Evolutionary conservation across 2,888 invertebrate genomes (phyloP).

Genomic region (Ormyrus thymus): DNA sequence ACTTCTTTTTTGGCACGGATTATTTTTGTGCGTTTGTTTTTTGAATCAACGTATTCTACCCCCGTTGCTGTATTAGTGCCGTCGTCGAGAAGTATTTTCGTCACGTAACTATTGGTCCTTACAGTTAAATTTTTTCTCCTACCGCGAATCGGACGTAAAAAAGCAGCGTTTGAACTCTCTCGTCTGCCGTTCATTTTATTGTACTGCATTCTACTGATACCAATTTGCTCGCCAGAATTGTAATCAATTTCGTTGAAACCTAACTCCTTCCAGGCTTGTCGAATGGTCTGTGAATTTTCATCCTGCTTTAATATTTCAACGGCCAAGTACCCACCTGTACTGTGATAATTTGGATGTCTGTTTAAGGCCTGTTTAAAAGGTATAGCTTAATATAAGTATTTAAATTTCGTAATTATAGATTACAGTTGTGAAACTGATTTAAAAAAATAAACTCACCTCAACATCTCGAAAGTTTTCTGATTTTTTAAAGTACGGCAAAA

Average conservation of each 20-base stretch:
- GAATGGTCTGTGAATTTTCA: slow-evolving; percentile 76
- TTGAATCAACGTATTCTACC: slow-evolving; percentile 63
- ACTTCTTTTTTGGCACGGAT: slow-evolving; percentile 85
- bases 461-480: slow-evolving; percentile 16
- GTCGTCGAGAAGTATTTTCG: slow-evolving; percentile 75
- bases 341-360: slow-evolving; percentile 77
- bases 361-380: slow-evolving; percentile 40
- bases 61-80: slow-evolving; percentile 70
- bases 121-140: slow-evolving; percentile 70
- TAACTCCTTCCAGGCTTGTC: slow-evolving; percentile 79
- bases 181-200: slow-evolving; percentile 79
- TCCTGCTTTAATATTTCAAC: slow-evolving; percentile 80
- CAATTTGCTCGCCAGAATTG: slow-evolving; percentile 78
- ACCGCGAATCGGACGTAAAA: slow-evolving; percentile 79
- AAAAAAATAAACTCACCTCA: no score
- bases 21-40: slow-evolving; percentile 61
- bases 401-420: no score
- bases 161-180: slow-evolving; percentile 80
- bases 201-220: slow-evolving; percentile 72
- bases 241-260: slow-evolving; percentile 79
- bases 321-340: slow-evolving; percentile 78
- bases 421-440: no score
- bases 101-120: slow-evolving; percentile 75
- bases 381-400: neutral
- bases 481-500: slow-evolving; percentile 40